phyloP scores from a whole-genome alignment of 2,113 vertebrate species.

The Xerus inauris region DNA sequence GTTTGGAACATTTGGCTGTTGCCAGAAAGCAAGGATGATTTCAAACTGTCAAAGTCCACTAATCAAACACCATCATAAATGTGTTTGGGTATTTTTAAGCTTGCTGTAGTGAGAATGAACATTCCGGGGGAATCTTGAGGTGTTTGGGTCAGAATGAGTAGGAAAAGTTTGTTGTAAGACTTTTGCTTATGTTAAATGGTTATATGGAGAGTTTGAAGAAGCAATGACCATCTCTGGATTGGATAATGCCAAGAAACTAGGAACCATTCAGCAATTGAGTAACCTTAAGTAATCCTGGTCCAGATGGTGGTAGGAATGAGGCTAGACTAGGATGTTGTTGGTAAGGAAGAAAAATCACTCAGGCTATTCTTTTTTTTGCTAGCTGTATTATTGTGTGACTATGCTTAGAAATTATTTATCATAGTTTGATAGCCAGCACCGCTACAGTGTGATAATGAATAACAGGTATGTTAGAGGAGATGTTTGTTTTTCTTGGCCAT shows the following conservation, averaged over 20 bases:
- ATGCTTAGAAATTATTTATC: background rate
- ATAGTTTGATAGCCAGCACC: background rate
- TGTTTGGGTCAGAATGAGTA: background rate
- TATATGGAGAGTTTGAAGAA: background rate
- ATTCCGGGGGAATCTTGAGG: background rate
- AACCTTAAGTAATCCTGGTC: background rate
- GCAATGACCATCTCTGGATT: background rate
- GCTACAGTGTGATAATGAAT: background rate
- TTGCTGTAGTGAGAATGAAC: background rate
- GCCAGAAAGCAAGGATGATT: constrained; percentile 9
- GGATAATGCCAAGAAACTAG: background rate
- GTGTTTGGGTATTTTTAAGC: background rate
- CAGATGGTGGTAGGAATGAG: background rate
- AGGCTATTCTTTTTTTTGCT: background rate
- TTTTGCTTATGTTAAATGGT: background rate
- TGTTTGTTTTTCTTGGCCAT: background rate
- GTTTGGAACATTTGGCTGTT: constrained; percentile 1
- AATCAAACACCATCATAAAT: background rate
- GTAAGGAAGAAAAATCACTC: background rate
- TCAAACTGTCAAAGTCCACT: background rate
- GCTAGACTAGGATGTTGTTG: background rate
- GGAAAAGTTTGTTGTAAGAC: background rate
- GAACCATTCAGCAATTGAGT: background rate
- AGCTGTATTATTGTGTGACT: background rate
- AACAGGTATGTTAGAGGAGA: background rate